These are phyloP conservation scores for Kryphioiulus occultus DNA, from an alignment of 2,888 invertebrate genomes.

Conservation along the genomic window DNA sequence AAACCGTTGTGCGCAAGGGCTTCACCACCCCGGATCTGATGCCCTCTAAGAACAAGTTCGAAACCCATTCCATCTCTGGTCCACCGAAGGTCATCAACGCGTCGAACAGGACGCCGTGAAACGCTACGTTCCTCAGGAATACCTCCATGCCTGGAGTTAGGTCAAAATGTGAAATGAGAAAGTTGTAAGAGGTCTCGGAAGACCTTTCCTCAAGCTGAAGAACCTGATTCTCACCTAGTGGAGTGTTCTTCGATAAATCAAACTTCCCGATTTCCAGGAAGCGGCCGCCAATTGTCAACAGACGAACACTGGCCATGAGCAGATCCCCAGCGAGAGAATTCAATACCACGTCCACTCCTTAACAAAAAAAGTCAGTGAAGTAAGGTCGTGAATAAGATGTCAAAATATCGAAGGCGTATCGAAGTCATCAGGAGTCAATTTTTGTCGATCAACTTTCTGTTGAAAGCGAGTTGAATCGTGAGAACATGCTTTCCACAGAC, in stretches of 20 bases:
- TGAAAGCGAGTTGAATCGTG: too few species aligned
- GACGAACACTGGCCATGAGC: constrained; percentile 90
- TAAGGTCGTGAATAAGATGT: not conserved
- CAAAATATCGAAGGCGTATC: too few species aligned
- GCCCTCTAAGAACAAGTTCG: constrained; percentile 81
- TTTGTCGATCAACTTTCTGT: too few species aligned
- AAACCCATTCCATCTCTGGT: constrained; percentile 77
- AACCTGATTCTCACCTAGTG: constrained; percentile 67
- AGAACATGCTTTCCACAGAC: too few species aligned
- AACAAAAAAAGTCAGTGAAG: not conserved
- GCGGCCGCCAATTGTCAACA: constrained; percentile 89
- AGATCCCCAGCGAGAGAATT: constrained; percentile 97
- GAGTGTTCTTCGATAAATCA: constrained; percentile 89
- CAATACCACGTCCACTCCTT: constrained; percentile 90
- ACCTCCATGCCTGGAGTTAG: constrained; percentile 81
- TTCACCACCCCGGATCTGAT: constrained; percentile 86
- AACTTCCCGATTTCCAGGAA: constrained; percentile 99
- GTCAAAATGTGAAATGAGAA: not conserved
- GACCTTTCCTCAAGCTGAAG: too few species aligned
- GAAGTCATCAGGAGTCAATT: too few species aligned
- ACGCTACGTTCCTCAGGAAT: constrained; percentile 95
- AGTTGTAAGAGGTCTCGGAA: too few species aligned
- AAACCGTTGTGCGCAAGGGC: constrained; percentile 87
- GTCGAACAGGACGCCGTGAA: constrained; percentile 97
- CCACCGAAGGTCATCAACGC: constrained; percentile 80